phyloP scores from a whole-genome alignment of 2,113 vertebrate species.

The Crocuta crocuta region DNA sequence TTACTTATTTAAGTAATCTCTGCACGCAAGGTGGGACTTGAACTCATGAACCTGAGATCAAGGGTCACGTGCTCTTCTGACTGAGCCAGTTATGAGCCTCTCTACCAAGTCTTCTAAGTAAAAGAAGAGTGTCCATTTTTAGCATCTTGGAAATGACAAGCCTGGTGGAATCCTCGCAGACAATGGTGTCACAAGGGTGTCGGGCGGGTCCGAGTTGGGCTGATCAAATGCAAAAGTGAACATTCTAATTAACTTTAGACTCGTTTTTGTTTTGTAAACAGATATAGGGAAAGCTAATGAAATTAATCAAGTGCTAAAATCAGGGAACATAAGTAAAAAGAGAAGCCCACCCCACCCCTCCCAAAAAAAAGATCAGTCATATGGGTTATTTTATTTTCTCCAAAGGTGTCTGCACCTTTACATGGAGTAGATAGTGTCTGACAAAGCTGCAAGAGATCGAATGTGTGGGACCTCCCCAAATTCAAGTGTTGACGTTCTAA shows the following conservation, averaged over 20 bases:
- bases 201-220: no score
- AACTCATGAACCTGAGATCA: no score
- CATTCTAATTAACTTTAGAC: slow-evolving; percentile 41
- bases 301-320: slow-evolving; percentile 51
- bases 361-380: slow-evolving; percentile 52
- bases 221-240: not conserved
- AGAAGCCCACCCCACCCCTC: not conserved
- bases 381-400: slow-evolving; percentile 66
- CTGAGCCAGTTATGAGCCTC: no score
- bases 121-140: not conserved
- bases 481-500: not conserved
- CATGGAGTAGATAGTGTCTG: not conserved
- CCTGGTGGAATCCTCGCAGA: not conserved
- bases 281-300: slow-evolving; percentile 44
- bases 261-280: slow-evolving; percentile 36
- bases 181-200: not conserved
- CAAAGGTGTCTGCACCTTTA: slow-evolving; percentile 33
- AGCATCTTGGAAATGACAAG: not conserved
- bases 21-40: no score
- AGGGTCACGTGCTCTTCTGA: no score
- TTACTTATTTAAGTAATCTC: no score
- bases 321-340: slow-evolving; percentile 38
- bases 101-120: not conserved
- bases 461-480: not conserved
- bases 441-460: not conserved